Evolutionary conservation across 2,797 vertebrate species (phyloP), one percentile per base, ranked within the genome.

Genomic region (Dallia pectoralis): DNA sequence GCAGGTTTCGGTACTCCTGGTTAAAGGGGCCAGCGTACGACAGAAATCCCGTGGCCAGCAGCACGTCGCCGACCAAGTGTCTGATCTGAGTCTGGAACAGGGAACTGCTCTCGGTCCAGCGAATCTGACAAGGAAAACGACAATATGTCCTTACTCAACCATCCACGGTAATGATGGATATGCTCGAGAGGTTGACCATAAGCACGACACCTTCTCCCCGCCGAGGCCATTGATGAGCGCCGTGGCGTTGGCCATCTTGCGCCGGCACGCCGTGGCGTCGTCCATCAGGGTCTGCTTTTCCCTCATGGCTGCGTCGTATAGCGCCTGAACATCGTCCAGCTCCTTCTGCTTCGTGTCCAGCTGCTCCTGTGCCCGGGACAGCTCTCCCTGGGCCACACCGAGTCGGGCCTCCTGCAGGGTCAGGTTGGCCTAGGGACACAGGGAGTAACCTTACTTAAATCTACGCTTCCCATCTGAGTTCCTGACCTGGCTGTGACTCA

Each of bases 11-110:
- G 80, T 93, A 96, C 79, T 96, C 94, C 83, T 96, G 94, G 88
- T 96, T 96, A 70, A 96, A 96, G 69, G 95, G 94, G 0, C 95
- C 95, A 33, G 92, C 88, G 1, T 95, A 96, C 36, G 94, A 95
- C 33, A 96, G 91, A 89, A 96, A 96, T 79, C 93, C 94, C 0
- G 95, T 92, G 36, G 92, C 90, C 79, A 95, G 84, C 44, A 96
- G 89, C 62, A 95, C 93, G 72, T 96, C 94, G 1, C 95, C 95
- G 1, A 95, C 94, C 79, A 95, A 84, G 74, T 91, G 78, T 40
- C 61, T 76, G 73, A 95, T 95, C 86, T 95, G 93, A 70, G 88
- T 92, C 87, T 95, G 92, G 77, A 95, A 95, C 18, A 78, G 90
- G 51, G 87, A 87, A 29, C 93, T 94, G 87, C 93, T 95, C 84